Percentiles rank a stretch among this genome's conserved stretches.
These are phyloP conservation scores for Willowsia nigromaculata DNA, from an alignment of 2,888 invertebrate genomes.

Conservation along the genomic window DNA sequence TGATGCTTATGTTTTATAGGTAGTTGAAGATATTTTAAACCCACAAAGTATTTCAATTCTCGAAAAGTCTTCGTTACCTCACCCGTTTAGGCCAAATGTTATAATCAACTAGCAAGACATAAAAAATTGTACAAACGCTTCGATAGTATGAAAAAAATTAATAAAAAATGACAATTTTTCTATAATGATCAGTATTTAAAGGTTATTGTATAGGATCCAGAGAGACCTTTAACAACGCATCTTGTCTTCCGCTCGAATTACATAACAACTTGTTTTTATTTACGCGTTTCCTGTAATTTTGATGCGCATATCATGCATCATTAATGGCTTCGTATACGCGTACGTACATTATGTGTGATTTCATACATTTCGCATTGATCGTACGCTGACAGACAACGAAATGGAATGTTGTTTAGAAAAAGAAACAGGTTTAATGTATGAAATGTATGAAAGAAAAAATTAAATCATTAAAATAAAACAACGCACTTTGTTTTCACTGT, in stretches of 20 bases:
- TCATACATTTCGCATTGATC: neutral
- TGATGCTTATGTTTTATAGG: constrained; percentile 45
- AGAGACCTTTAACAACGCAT: no score
- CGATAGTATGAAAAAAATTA: constrained; percentile 17
- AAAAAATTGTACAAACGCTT: constrained; percentile 60
- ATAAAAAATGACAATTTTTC: constrained; percentile 35
- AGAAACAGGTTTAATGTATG: constrained; percentile 53
- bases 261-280: no score
- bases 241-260: no score
- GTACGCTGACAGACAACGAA: neutral
- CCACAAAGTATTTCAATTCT: neutral
- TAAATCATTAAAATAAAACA: constrained; percentile 57
- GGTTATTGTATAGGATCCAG: no score
- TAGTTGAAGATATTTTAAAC: neutral
- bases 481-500: constrained; percentile 19
- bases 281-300: no score
- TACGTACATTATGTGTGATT: no score
- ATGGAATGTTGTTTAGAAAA: neutral
- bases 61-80: neutral
- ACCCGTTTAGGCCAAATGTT: constrained; percentile 13
- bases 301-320: no score
- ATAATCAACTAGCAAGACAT: constrained; percentile 25
- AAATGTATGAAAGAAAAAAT: constrained; percentile 40
- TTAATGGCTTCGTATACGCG: no score
- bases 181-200: neutral